Evolutionary conservation across 2,113 vertebrate species (phyloP), one percentile per base, ranked within the genome.

Genomic region (Ardeotis arabs): DNA sequence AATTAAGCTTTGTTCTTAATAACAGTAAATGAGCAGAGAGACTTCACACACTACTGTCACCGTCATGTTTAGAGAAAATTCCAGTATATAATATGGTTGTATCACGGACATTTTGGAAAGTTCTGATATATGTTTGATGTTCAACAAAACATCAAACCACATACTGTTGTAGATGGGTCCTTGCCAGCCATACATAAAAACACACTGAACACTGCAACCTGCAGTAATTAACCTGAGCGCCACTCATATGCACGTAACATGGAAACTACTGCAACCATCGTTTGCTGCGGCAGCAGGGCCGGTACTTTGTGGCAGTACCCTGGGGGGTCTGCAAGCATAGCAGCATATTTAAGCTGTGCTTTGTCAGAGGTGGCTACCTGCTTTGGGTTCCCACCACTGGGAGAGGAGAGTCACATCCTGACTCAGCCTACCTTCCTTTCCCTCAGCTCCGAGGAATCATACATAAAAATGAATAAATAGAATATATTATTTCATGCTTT

Each of bases 1-100:
- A 94, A 83, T 64, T n/a, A 92, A 68, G 35, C 62, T 93, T 85
- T 79, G 67, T 24, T 83, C 49, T 79, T 88, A 83, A 52, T 29
- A 67, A 67, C 35, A 78, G 18, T 8, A 78, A 82, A 28, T 4
- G 17, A 90, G 53, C 53, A 75, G 39, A 44, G 87, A 45, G 18
- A 12, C 21, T 82, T 87, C 56, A 60, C 44, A 47, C 35, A 7
- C 21, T 50, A n/a, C 59, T 63, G 56, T 19, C 41, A 85, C 66
- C 0, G 0, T 14, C 15, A 5, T 2, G 16, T 56, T 90, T 49
- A 56, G 33, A 63, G 39, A 76, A 85, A 37, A 33, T 23, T 79
- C 55, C 39, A 55, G 9, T 18, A 74, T 5, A 35, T 8, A 25
- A 41, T 19, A 18, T 3, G 10, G 18, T 31, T 35, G 8, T 52